Evolutionary conservation across 2,888 invertebrate genomes (phyloP).

Genomic region (Pyralis farinalis): DNA sequence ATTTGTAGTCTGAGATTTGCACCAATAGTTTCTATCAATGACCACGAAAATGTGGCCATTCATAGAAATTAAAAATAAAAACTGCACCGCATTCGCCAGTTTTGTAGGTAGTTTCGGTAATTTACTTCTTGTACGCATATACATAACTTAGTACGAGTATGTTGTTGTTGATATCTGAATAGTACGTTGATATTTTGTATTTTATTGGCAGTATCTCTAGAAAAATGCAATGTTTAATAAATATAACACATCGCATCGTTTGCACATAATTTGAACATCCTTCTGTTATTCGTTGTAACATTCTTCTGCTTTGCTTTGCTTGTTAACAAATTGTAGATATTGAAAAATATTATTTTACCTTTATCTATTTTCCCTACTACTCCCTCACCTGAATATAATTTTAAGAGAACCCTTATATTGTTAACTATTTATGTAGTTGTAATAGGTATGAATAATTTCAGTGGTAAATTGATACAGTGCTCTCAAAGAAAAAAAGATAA

Average conservation of each 20-base stretch:
- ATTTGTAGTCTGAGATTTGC: constrained; percentile 20
- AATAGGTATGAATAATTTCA: background rate
- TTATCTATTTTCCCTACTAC: too few relatives aligned
- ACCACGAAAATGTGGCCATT: constrained; percentile 15
- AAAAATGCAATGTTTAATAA: background rate
- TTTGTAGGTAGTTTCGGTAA: too few relatives aligned
- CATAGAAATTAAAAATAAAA: constrained; percentile 11
- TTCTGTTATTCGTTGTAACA: constrained; percentile 33
- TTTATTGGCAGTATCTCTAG: too few relatives aligned
- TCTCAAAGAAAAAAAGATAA: background rate
- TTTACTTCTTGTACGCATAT: too few relatives aligned
- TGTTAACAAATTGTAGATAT: constrained; percentile 24
- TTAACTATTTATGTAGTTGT: background rate
- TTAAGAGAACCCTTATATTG: too few relatives aligned
- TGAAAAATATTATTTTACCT: background rate
- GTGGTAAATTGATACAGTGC: background rate
- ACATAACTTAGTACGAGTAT: too few relatives aligned
- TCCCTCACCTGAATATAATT: too few relatives aligned
- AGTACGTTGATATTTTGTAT: too few relatives aligned
- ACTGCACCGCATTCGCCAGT: too few relatives aligned
- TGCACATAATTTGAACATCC: constrained; percentile 28
- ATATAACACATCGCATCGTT: constrained; percentile 18
- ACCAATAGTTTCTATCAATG: constrained; percentile 15
- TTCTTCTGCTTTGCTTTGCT: constrained; percentile 59
- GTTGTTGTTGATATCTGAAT: too few relatives aligned